Conservation (phyloP, 2,888 invertebrate species). For the Pharmacophagus antenor region DNA sequence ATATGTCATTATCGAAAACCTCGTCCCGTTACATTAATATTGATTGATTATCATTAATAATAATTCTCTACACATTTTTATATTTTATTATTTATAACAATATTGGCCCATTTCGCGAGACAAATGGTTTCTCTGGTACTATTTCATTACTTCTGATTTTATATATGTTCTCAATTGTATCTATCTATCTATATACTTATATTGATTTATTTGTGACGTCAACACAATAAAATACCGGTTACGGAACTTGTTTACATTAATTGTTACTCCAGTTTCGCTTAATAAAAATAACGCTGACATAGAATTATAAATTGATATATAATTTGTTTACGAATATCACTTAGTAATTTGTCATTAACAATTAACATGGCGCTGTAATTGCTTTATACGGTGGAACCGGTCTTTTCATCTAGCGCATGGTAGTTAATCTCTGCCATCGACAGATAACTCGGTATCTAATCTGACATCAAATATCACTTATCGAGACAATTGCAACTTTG, state of each 20-base stretch:
- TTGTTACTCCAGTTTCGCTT: no score
- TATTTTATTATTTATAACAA: no score
- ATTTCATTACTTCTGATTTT: no score
- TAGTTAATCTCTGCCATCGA: conserved; percentile 74
- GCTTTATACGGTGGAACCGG: conserved; percentile 48
- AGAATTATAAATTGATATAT: background rate
- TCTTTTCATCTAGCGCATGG: conserved; percentile 62
- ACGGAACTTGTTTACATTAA: no score
- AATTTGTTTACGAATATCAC: background rate
- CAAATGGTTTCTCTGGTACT: no score
- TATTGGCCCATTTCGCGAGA: no score
- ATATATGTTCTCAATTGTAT: no score
- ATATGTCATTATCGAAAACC: conserved; percentile 25
- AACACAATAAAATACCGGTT: no score
- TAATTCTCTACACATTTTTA: conserved; percentile 6
- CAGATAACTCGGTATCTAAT: conserved; percentile 65
- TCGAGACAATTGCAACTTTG: conserved; percentile 52
- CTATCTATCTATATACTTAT: no score
- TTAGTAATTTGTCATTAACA: conserved; percentile 35
- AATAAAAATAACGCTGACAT: background rate
- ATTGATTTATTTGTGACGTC: no score
- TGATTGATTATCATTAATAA: conserved; percentile 12
- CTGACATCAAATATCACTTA: conserved; percentile 52
- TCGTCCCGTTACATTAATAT: conserved; percentile 3
- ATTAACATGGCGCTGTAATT: conserved; percentile 41